These are phyloP conservation scores for Rhinopomastus cyanomelas DNA, from an alignment of 2,113 vertebrate genomes.

Conservation along the genomic window DNA sequence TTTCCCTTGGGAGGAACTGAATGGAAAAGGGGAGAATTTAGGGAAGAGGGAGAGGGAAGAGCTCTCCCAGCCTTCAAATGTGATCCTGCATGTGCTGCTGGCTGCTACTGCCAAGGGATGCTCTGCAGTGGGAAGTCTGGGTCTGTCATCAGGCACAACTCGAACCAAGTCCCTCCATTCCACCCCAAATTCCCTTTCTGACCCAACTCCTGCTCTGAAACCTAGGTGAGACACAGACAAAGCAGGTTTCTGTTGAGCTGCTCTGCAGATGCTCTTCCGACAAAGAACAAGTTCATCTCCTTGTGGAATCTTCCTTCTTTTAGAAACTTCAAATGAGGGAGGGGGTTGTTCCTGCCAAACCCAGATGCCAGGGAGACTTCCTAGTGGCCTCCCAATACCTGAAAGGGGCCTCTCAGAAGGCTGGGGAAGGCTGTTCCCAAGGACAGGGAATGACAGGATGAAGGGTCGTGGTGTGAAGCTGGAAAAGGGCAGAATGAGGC, in stretches of 20 bases:
- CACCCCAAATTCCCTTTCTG: background rate
- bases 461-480: no score
- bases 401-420: no score
- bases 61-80: background rate
- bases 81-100: rapidly evolving
- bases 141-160: background rate
- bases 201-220: background rate
- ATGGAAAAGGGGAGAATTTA: background rate
- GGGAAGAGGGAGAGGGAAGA: background rate
- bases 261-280: background rate
- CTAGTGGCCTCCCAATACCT: no score
- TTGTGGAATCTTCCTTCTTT: background rate
- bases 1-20: background rate
- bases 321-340: background rate
- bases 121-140: background rate
- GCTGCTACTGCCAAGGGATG: background rate
- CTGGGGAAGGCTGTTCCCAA: no score
- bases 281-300: background rate
- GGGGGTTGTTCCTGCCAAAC: background rate
- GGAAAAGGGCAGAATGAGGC: no score
- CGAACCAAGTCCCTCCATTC: background rate
- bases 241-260: background rate
- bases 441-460: no score
- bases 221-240: background rate
- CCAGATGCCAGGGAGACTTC: no score